Conservation (phyloP, 2,888 invertebrate species). For the Isoperla grammatica region DNA sequence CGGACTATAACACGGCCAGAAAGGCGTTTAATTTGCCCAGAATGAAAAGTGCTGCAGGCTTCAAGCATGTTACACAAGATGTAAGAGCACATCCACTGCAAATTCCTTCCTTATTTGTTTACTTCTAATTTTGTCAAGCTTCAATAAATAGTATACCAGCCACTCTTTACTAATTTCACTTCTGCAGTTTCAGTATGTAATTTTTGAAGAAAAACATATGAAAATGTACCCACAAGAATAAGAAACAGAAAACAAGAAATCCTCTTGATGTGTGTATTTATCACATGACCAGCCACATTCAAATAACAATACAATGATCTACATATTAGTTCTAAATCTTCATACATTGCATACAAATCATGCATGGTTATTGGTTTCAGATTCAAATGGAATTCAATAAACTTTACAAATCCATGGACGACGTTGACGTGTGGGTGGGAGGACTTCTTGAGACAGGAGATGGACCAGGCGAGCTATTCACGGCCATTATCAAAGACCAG, state of each 20-base stretch:
- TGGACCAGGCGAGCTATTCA: constrained; percentile 49
- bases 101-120: neutral
- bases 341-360: too few relatives aligned
- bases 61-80: constrained; percentile 28
- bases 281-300: too few relatives aligned
- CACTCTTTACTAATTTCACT: too few relatives aligned
- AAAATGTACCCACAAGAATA: too few relatives aligned
- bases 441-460: constrained; percentile 50
- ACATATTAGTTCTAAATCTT: too few relatives aligned
- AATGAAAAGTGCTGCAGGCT: constrained; percentile 37
- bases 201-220: neutral
- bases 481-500: constrained; percentile 49
- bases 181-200: neutral
- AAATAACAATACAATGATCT: too few relatives aligned
- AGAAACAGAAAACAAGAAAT: too few relatives aligned
- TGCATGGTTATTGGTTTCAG: too few relatives aligned
- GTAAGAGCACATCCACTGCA: neutral
- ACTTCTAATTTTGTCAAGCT: neutral
- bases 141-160: too few relatives aligned
- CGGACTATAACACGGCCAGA: constrained; percentile 56
- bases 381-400: constrained; percentile 32
- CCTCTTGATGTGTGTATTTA: too few relatives aligned
- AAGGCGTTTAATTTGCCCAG: constrained; percentile 44
- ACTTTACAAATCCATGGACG: constrained; percentile 43
- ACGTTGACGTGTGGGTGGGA: constrained; percentile 53